Evolutionary conservation across 2,888 invertebrate genomes (phyloP), one percentile per base, ranked within the genome.

Genomic region (Caradrina kadenii): DNA sequence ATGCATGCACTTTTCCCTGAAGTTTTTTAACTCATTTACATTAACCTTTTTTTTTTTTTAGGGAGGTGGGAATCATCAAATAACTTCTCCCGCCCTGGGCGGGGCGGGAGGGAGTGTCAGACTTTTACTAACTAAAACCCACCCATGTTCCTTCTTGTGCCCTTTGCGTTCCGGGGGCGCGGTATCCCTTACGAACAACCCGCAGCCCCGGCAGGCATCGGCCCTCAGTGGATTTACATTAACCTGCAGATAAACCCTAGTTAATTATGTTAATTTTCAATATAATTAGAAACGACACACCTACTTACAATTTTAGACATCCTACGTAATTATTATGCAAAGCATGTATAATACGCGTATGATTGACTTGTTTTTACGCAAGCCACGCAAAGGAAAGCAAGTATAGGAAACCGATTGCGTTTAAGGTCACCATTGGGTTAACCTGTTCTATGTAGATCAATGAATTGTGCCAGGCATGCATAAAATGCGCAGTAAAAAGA

Each of bases 371-470:
- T 69, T 71, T 87, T 91, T 91, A 86, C 88, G 89, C 86, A 90
- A 91, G 84, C 83, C 73, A 78, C 48, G 63, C 26, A 64, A 69
- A 77, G 85, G 91, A 93, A 93, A 93, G 91, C 91, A 88, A 89
- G 87, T 88, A 85, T 89, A 91, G 91, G 90, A 90, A 89, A 88
- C 85, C 48, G 79, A 83, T 84, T 84, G 83, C 77, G 82, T 79
- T 80, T 88, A 91, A 91, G 91, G 91, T 90, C 90, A 78, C 69
- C 70, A 85, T 84, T 81, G 76, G 76, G 53, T 78, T 80, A 87
- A 90, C 89, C 85, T 80, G 90, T 87, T 86, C 67, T 75, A 69
- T 82, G 80, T 82, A 85, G 83, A 82, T 81, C 82, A 80, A 73
- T 65, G n/a, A 65, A 67, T 72, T 79, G 74, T 79, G 73, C 59